Base-by-base conservation (phyloP, 2,113 vertebrate species). In the Microtus ochrogaster region DNA sequence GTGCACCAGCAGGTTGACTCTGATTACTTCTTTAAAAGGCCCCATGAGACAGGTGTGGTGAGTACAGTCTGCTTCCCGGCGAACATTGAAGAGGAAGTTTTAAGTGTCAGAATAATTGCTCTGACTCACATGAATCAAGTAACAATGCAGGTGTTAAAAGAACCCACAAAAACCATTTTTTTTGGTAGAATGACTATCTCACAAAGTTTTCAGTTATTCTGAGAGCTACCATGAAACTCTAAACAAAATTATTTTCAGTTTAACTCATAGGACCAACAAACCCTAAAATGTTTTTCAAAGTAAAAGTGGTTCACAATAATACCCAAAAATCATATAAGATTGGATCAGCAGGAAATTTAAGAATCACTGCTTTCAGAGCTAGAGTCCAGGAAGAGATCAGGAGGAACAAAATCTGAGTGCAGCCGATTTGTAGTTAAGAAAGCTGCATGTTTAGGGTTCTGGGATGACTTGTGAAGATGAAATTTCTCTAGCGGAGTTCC, bases 81-180 rank as follows among this genome's bases (percentile, higher is more conserved):
- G 89, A 72, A 49, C 41, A 2, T 30, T 55, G 63, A 74, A 82
- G 36, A 77, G 77, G 47, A 78, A 70, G 63, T 76, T 94, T 89
- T 74, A 97, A 89, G 73, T 70, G 86, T 94, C 63, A 94, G 78
- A 94, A 83, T 91, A 86, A 96, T 86, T 94, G 41, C 76, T 95
- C 89, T 96, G 86, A 89, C 26, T 92, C 66, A 65, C 24, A 81
- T 81, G 72, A 92, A 14, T 78, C 61, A 72, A 90, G 58, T 1
- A 79, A 61, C 86, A 49, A 65, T 44, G 52, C 0, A 61, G 41
- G 72, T 39, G 4, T 81, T 72, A 68, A 89, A 79, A 17, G 36
- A 49, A 74, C 39, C 10, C 47, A 70, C 22, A 33, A 89, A 47
- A 26, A 2, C 0, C 0, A 5, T 55, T 44, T 36, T 3, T 65